Evolutionary conservation across 2,888 invertebrate species (phyloP), one percentile per base, ranked within the genome.

Genomic region (Glaucopsyche alexis): DNA sequence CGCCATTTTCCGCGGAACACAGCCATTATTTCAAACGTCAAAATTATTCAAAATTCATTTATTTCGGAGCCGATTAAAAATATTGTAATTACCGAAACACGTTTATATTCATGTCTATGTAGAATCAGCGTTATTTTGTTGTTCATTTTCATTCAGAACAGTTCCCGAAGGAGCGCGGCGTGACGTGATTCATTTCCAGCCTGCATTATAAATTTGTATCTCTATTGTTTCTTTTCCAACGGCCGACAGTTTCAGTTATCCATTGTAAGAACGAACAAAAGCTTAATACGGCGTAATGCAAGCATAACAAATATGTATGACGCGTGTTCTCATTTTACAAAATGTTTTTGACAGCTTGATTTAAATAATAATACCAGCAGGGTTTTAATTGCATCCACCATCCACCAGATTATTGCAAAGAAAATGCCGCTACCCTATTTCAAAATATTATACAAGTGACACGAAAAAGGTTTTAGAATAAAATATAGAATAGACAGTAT

Each of bases 151-250:
- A 88, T 90, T 87, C 87, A 85, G 84, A 80, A 78, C 82, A 81
- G 81, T 78, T 83, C 86, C 85, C 86, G 79, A 79, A 84, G 88
- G 87, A 84, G 83, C 80, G 80, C 78, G 83, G 81, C 83, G 83
- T 87, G 87, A 87, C 87, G 89, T 89, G 88, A 91, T 90, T 90
- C 87, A 89, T 88, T 89, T 85, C 85, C 87, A 85, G 86, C 87
- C 87, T 89, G 88, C 87, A 90, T 90, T 90, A 90, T 89, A 90
- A 89, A 91, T 90, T 90, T 90, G 89, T 89, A 85, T 85, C 80
- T 86, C 83, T 86, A 74, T 89, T 90, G 89, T 90, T 89, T 89
- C 87, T 88, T 88, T 87, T 87, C 84, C 84, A 87, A 80, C 85
- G 82, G 82, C 84, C 84, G 86, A 85, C 86, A 85, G 84, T 76